Evolutionary conservation across 2,113 vertebrate genomes (phyloP), one percentile per base, ranked within the genome.

Genomic region (Sakesphorus luctuosus): DNA sequence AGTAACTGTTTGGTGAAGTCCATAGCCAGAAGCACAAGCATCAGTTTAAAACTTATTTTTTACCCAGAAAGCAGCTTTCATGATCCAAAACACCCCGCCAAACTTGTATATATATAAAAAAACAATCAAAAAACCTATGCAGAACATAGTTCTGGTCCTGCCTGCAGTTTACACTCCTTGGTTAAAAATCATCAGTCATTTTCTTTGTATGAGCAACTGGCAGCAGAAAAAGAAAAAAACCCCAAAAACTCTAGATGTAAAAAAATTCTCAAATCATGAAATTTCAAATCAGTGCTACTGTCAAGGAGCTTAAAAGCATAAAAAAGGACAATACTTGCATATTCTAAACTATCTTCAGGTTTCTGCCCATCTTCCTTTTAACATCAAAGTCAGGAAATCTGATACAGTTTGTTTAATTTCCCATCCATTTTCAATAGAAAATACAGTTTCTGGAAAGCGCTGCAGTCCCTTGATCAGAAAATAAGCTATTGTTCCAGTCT

Each of bases 321-420:
- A 1, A 61, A 38, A 38, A 62, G 26, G 18, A 6, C n/a, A 35
- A 7, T 3, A 66, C 4, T 6, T n/a, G 28, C 13, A 11, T 36
- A 59, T 33, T 47, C 25, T n/a, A 62, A 77, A 46, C 18, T 4
- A 16, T 5, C 47, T 52, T n/a, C 35, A 59, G 31, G 5, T 23
- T 36, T 62, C 35, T 19, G 13, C 4, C 23, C 29, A 29, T 61
- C 19, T 18, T 52, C 25, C 38, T 31, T 28, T 40, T 46, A 75
- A 65, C 59, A 55, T 16, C 13, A 11, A 63, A 68, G 15, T 13
- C 35, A 47, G 43, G 16, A 13, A 49, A 3, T 38, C 20, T 18
- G 23, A 0, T 8, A 18, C 1, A 0, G 15, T 49, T 40, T 3
- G 21, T 23, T 53, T 13, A 15, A 26, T 40, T 55, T 10, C 29